Conservation (phyloP, 2,888 invertebrate species). For the Silvanus unidentatus region DNA sequence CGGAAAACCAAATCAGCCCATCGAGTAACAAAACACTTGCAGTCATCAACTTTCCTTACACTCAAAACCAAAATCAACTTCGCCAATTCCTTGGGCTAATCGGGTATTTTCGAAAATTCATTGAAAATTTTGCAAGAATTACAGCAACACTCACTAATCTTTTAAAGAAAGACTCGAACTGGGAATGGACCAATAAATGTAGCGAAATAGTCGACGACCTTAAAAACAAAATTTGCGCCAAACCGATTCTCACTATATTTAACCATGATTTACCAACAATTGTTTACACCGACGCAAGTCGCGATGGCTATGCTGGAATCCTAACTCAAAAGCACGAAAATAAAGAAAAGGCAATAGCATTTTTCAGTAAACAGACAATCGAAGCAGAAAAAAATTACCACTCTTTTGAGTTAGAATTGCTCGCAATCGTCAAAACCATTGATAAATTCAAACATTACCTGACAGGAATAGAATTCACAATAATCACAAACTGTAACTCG, state of each 20-base stretch:
- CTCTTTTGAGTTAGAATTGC: slow-evolving; percentile 14
- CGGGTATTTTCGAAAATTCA: slow-evolving; percentile 16
- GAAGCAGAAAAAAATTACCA: slow-evolving; percentile 13
- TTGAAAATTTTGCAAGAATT: slow-evolving; percentile 7
- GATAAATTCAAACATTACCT: slow-evolving; percentile 14
- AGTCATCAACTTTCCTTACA: slow-evolving; percentile 10
- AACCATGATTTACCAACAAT: slow-evolving; percentile 12
- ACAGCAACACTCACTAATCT: slow-evolving; percentile 10
- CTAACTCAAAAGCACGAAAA: slow-evolving; percentile 13
- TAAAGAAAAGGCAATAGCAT: slow-evolving; percentile 13
- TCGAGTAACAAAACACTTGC: slow-evolving; percentile 7
- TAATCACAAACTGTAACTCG: slow-evolving; percentile 17
- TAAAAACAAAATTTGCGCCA: slow-evolving; percentile 9
- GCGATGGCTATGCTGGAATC: slow-evolving; percentile 17
- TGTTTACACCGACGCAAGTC: slow-evolving; percentile 19
- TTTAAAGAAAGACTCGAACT: slow-evolving; percentile 11
- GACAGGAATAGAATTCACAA: slow-evolving; percentile 12
- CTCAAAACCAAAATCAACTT: slow-evolving; percentile 10
- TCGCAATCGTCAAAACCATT: slow-evolving; percentile 13
- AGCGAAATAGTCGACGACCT: slow-evolving; percentile 9
- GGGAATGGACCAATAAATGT: slow-evolving; percentile 7
- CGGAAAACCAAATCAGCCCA: slow-evolving; percentile 5
- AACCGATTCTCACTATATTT: slow-evolving; percentile 16
- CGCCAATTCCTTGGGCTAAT: slow-evolving; percentile 13
- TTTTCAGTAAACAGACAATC: slow-evolving; percentile 18